Conservation (phyloP, 2,113 vertebrate genomes). For the Noturus placidus region DNA sequence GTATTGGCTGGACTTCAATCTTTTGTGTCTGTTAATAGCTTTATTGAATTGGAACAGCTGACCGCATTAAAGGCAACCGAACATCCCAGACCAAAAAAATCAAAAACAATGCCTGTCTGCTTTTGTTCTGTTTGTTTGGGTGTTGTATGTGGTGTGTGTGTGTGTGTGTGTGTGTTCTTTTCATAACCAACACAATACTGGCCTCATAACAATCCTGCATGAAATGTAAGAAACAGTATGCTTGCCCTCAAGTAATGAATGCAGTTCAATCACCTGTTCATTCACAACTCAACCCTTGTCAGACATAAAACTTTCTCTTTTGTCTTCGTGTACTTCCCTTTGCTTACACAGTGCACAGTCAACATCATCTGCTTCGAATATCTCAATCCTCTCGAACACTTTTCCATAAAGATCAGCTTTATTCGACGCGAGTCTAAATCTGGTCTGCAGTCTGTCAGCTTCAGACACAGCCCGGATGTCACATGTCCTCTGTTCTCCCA, state of each 20-base stretch:
- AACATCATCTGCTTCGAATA: conserved; percentile 22
- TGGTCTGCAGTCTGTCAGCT: conserved; percentile 22
- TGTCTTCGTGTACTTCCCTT: background rate
- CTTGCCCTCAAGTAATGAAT: conserved; percentile 24
- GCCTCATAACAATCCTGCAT: conserved; percentile 44
- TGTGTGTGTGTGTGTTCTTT: conserved; percentile 42
- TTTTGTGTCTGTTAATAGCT: conserved; percentile 62
- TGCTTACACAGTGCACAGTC: background rate
- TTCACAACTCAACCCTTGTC: background rate
- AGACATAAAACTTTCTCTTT: background rate
- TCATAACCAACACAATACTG: conserved; percentile 53
- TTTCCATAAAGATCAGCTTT: conserved; percentile 7
- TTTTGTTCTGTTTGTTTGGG: conserved; percentile 46
- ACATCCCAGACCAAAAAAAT: conserved; percentile 60
- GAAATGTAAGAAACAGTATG: background rate
- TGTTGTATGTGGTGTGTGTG: background rate
- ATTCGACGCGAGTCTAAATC: conserved; percentile 18
- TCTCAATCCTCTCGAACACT: background rate
- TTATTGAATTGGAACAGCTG: conserved; percentile 70
- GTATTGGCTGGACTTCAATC: conserved; percentile 56
- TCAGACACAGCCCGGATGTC: conserved; percentile 48
- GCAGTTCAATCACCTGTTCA: background rate
- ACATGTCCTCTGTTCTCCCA: conserved; percentile 46
- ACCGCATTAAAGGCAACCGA: conserved; percentile 70
- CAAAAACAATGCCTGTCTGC: conserved; percentile 67